Evolutionary conservation across 2,113 vertebrate genomes (phyloP).

Genomic region (Tachysurus vachellii): DNA sequence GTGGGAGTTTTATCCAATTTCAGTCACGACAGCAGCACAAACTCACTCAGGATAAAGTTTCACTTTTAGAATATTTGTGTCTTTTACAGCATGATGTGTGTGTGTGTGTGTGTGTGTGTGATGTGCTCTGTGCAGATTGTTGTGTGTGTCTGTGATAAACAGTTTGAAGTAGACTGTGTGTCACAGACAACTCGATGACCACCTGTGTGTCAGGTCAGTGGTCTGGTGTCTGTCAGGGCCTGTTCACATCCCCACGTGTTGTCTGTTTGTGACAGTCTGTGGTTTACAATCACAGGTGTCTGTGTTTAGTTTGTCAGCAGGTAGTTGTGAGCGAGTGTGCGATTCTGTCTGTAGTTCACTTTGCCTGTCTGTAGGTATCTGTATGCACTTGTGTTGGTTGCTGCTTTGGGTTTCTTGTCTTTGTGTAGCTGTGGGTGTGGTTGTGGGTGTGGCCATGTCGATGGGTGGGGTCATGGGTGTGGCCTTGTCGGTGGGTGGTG

Average conservation of each 20-base stretch:
- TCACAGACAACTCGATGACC: background rate
- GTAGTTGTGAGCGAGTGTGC: background rate
- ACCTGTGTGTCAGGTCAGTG: background rate
- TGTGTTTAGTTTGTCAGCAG: background rate
- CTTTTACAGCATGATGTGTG: background rate
- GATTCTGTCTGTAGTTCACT: background rate
- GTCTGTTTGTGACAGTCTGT: too few species aligned
- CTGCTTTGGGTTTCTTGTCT: background rate
- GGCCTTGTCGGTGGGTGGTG: background rate
- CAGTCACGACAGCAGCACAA: conserved; percentile 25
- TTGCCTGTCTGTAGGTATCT: background rate
- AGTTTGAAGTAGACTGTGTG: background rate
- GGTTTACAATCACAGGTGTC: background rate
- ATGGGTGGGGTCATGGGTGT: background rate
- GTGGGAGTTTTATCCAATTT: conserved; percentile 34
- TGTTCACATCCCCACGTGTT: background rate
- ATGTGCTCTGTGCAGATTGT: background rate
- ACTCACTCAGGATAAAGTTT: background rate
- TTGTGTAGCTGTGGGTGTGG: background rate
- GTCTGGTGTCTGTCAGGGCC: background rate
- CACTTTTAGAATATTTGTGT: background rate
- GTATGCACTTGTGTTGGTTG: background rate
- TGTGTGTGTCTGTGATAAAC: background rate
- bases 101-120: background rate
- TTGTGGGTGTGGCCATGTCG: background rate